Base-by-base conservation (phyloP, 2,888 invertebrate genomes). In the Leptothorax acervorum region DNA sequence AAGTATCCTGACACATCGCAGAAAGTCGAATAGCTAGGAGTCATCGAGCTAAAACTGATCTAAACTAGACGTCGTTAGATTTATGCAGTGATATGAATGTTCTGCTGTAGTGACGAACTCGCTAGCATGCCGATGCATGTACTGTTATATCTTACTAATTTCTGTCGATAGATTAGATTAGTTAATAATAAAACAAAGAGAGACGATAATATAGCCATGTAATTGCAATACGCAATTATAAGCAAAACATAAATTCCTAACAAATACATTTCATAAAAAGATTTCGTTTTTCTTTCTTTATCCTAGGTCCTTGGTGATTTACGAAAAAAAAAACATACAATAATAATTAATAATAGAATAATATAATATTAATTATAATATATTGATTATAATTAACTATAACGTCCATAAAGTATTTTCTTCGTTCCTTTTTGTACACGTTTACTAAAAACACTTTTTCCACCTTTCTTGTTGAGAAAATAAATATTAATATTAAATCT, bases 401-500 rank as follows among this genome's bases (percentile, higher is more conserved):
- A 94, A 94, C 94, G 92, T 93, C 92, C 92, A 92, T 93, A 93
- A 93, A 92, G 92, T 94, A 92, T 94, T 90, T 91, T 92, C 88
- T 86, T 92, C 91, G 90, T 89, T 92, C 85, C 87, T 93, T 92
- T 94, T 94, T 94, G 90, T 93, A 94, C 94, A 93, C 91, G 91
- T 90, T 92, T 92, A 93, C 92, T 94, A 93, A 94, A 94, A 93
- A 93, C 92, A 93, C 94, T 93, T 92, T 91, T 92, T 92, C 88
- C 89, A 89, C 60, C 48, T 90, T 90, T 90, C 91, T 91, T 92
- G 91, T 93, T 94, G 93, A 94, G 94, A 94, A 94, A 94, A 94
- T 94, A 94, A 94, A 94, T 94, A 94, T 92, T 94, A 94, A 94
- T 93, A 94, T 94, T 94, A 94, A 94, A 94, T 94, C 92, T 93